phyloP scores from a whole-genome alignment of 2,888 invertebrate species.

The Aleiodes alternator region DNA sequence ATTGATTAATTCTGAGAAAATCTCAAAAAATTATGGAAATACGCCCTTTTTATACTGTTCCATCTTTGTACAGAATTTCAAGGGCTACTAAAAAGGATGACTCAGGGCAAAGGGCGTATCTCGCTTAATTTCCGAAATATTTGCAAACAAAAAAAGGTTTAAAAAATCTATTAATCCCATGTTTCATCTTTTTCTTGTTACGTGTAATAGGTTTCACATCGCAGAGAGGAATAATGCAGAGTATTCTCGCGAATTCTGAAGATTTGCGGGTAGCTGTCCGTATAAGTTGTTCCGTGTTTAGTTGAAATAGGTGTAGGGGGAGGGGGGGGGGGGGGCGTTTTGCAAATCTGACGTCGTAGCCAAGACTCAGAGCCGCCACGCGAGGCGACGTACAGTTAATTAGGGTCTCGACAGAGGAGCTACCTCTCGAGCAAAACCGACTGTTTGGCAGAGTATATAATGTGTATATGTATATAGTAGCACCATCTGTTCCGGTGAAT shows the following conservation, averaged over 20 bases:
- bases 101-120: too few species aligned
- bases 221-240: background rate
- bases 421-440: slow-evolving; percentile 35
- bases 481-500: slow-evolving; percentile 30
- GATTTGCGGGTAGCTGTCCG: slow-evolving; percentile 35
- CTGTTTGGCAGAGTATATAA: slow-evolving; percentile 4
- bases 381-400: slow-evolving; percentile 64
- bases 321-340: too few species aligned
- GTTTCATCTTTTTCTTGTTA: too few species aligned
- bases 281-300: slow-evolving; percentile 43
- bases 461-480: too few species aligned
- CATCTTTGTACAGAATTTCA: too few species aligned
- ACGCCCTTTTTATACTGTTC: too few species aligned
- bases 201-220: background rate
- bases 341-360: slow-evolving; percentile 38
- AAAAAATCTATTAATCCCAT: too few species aligned
- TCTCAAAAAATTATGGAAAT: too few species aligned
- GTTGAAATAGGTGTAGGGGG: slow-evolving; percentile 12
- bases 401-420: slow-evolving; percentile 57
- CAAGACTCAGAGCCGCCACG: slow-evolving; percentile 42
- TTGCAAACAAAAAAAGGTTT: too few species aligned
- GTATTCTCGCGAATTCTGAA: slow-evolving; percentile 21
- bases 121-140: too few species aligned
- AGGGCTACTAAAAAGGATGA: too few species aligned
- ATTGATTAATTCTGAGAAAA: too few species aligned